These are phyloP conservation scores for Oriolus oriolus DNA, from an alignment of 2,113 vertebrate species.

Conservation along the genomic window DNA sequence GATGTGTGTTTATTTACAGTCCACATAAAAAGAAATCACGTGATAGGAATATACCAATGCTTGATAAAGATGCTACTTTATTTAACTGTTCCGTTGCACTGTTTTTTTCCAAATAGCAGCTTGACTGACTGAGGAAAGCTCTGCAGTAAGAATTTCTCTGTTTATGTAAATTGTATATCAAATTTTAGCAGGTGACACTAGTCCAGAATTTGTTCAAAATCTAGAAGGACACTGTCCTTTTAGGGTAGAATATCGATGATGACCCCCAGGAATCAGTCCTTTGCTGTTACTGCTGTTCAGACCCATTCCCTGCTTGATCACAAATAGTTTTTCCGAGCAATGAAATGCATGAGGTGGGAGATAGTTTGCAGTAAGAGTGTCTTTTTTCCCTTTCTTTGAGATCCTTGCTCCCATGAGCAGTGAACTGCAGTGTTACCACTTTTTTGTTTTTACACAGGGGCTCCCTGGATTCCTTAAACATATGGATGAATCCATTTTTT, in stretches of 20 bases:
- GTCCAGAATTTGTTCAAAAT: not conserved
- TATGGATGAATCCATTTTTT: not conserved
- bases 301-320: not conserved
- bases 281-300: not conserved
- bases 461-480: not conserved
- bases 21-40: not conserved
- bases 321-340: accelerated
- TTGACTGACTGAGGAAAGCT: not conserved
- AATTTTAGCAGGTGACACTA: not conserved
- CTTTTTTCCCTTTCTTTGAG: not conserved
- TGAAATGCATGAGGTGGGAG: not conserved
- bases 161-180: not conserved
- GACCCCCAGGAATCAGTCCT: not conserved
- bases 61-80: not conserved
- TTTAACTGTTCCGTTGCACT: not conserved
- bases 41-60: not conserved
- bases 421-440: not conserved
- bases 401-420: not conserved
- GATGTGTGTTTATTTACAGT: not conserved
- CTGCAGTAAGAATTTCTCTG: not conserved
- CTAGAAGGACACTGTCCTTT: not conserved
- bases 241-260: not conserved
- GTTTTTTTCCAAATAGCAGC: not conserved
- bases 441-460: not conserved
- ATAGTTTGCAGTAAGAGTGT: not conserved